Base-by-base conservation (phyloP, 92 coral and sea anemone species). In the Actinernus sp. region DNA sequence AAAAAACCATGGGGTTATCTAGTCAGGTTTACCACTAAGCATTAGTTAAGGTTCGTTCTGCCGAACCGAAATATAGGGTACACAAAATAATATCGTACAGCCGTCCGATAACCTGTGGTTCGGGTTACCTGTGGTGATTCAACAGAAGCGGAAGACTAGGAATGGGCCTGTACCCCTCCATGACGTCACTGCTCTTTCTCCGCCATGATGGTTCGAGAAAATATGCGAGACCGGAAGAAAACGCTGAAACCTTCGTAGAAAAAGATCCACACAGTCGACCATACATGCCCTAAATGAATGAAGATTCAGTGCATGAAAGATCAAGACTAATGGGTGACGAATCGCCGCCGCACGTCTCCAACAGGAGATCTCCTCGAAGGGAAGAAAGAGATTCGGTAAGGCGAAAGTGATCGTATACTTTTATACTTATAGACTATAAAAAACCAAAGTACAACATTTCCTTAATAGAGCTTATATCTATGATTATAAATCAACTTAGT, bases 321-420 rank as follows among this genome's bases (percentile, higher is more conserved):
- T 89, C 98, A 36, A 71, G 94, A 61, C 92, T 93, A 40, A 90
- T 93, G 98, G 71, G 86, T 25, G 78, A 61, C 82, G 86, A 82
- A 52, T 67, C 73, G 39, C 63, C 65, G 6, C 43, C 54, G 81
- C 52, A 23, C 6, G 19, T 45, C 10, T 45, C 52, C 4, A 23
- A 23, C 8, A 17, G 52, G 21, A 8, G 52, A 5, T 45, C 52
- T 45, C 18, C 52, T 18, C 52, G 52, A 18, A 12, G 52, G 18
- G 52, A 45, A 45, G 52, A 45, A 17, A 45, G 11, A 18, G 52
- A 45, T 6, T 45, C 19, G 52, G 52, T 45, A 45, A 45, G 41
- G 14, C n/a, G n/a, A n/a, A n/a, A n/a, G n/a, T n/a, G n/a, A n/a
- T n/a, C n/a, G n/a, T n/a, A n/a, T n/a, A n/a, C n/a, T n/a, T n/a